Conservation (phyloP, 2,797 vertebrate genomes). For the Perodicticus potto region DNA sequence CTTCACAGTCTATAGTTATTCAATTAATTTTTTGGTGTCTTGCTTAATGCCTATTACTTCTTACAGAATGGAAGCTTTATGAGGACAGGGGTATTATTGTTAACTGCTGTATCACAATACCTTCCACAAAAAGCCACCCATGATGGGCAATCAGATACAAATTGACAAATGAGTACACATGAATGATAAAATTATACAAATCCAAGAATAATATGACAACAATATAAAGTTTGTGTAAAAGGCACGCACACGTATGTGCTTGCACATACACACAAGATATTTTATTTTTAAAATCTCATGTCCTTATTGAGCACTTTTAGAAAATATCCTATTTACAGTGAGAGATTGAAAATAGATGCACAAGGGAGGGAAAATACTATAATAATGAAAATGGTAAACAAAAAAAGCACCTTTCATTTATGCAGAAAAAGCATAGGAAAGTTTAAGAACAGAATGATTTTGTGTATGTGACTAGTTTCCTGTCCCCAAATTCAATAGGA, state of each 20-base stretch:
- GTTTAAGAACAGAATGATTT: not conserved
- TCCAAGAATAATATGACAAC: not conserved
- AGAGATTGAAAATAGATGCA: not conserved
- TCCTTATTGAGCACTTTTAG: not conserved
- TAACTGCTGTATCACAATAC: not conserved
- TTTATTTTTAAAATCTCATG: not conserved
- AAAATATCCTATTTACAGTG: not conserved
- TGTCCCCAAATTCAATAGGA: not conserved
- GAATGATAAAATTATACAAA: not conserved
- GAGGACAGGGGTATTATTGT: not conserved
- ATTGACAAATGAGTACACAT: not conserved
- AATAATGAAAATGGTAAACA: not conserved
- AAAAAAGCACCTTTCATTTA: not conserved
- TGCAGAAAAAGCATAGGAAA: not conserved
- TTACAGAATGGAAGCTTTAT: not conserved
- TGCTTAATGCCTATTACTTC: not conserved
- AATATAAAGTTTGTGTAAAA: not conserved
- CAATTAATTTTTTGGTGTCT: not conserved
- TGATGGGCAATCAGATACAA: not conserved
- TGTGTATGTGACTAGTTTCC: not conserved
- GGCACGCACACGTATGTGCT: fast-evolving
- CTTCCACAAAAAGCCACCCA: not conserved
- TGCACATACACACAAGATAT: not conserved
- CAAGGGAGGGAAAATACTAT: not conserved
- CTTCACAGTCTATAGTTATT: not conserved